Base-by-base conservation (phyloP, 2,888 invertebrate genomes). In the Norana najaformis region DNA sequence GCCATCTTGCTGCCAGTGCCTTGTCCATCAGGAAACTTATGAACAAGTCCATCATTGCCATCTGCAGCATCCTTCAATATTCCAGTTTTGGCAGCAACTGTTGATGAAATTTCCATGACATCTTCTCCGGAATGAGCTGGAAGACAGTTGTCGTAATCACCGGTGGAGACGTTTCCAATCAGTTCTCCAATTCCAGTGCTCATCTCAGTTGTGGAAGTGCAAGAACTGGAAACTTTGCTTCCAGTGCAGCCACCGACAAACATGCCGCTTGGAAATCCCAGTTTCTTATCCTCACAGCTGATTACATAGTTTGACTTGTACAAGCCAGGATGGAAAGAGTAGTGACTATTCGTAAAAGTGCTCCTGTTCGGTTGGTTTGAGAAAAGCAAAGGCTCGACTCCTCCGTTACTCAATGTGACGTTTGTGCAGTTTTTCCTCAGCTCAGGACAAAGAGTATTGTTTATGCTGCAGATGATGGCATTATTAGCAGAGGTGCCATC, bases 1-100 rank as follows among this genome's bases (percentile, higher is more conserved):
- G 95, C 95, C 93, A 95, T 95, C 93, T 95, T 95, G 91, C 95
- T 94, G 89, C 94, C 94, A 94, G 95, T 94, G 89, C 94, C 93
- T 92, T 95, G 93, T 89, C 95, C 95, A 91, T 95, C 94, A 47
- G 95, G 95, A 93, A 95, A 95, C 91, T 94, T 94, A 69, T 94
- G 94, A 93, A 96, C 96, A 91, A 94, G 94, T 90, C 96, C 96
- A 41, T 94, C 92, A 85, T 85, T 35, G 16, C 35, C 85, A 85
- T 35, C 37, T 85, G 37, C 85, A 36, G 85, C 34, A 36, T 85
- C 85, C 37, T 85, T 85, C 36, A 36, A 35, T 85, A 85, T 36
- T 85, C 85, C 85, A 85, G 37, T 85, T n/a, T 85, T 85, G 3
- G 37, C 37, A 37, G 18, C 36, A 85, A n/a, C 16, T 85, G 20